Percentiles rank a stretch among this genome's conserved stretches.
These are phyloP conservation scores for Borostomias antarcticus DNA, from an alignment of 2,797 vertebrate species.

Conservation along the genomic window DNA sequence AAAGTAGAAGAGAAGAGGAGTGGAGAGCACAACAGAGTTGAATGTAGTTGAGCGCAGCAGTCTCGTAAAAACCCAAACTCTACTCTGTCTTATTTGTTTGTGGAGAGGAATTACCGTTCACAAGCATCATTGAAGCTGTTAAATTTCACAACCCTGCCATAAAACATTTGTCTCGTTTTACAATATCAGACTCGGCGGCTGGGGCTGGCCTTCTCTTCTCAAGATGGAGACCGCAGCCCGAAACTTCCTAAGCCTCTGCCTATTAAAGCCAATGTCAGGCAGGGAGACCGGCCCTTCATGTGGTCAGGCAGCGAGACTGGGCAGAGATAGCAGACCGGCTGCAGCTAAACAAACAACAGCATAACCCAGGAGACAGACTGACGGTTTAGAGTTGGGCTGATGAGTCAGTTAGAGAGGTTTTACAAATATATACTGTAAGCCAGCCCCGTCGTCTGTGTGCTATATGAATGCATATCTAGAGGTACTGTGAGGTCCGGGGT, in stretches of 20 bases:
- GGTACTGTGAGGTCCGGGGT: no score
- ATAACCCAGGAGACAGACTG: conserved; percentile 22
- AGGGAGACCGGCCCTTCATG: conserved; percentile 56
- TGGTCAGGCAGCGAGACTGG: conserved; percentile 52
- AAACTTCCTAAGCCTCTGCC: conserved; percentile 45
- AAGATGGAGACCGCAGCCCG: conserved; percentile 58
- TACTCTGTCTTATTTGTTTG: conserved; percentile 58
- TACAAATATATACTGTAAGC: no score
- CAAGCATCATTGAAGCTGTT: conserved; percentile 63
- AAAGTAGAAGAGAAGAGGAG: not conserved
- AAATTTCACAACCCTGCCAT: conserved; percentile 65
- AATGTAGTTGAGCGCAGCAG: not conserved
- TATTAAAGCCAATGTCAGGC: conserved; percentile 54
- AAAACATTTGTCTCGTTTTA: conserved; percentile 61
- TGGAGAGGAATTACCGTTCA: conserved; percentile 56
- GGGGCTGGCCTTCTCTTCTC: conserved; percentile 39
- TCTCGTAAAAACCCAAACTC: conserved; percentile 30
- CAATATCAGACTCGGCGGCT: conserved; percentile 48
- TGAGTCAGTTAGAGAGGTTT: not conserved
- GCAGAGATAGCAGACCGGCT: conserved; percentile 56
- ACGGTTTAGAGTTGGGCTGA: not conserved
- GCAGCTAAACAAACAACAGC: conserved; percentile 64
- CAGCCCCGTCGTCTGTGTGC: no score
- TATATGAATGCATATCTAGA: no score
- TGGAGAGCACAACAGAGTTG: conserved; percentile 25